These are phyloP conservation scores for Ornithoptera priamus DNA, from an alignment of 2,888 invertebrate species.

Conservation along the genomic window DNA sequence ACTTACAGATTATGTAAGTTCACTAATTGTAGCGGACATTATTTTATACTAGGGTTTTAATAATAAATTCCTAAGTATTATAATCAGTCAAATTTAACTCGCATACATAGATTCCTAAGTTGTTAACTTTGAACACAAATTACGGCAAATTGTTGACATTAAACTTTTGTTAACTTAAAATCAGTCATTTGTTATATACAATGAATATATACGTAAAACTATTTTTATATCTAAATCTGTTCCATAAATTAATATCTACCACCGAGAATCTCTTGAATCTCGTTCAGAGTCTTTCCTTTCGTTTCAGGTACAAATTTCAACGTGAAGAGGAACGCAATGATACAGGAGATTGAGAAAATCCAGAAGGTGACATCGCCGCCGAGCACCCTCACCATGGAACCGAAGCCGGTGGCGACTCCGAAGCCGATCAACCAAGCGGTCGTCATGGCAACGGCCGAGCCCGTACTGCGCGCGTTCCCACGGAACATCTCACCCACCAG, in stretches of 20 bases:
- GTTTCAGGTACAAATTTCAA: conserved; percentile 50
- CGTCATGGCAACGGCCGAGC: conserved; percentile 49
- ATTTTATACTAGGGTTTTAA: too few species aligned
- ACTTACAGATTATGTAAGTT: too few species aligned
- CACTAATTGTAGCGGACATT: too few species aligned
- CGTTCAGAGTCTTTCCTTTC: conserved; percentile 46
- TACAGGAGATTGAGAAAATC: conserved; percentile 44
- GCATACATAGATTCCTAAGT: too few species aligned
- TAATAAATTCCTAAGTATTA: too few species aligned
- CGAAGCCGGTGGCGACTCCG: conserved; percentile 45
- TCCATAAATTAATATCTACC: conserved; percentile 25
- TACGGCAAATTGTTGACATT: too few species aligned
- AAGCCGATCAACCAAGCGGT: conserved; percentile 51
- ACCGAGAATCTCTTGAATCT: conserved; percentile 46
- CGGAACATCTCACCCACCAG: conserved; percentile 50
- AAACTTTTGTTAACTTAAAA: too few species aligned
- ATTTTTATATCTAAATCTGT: too few species aligned
- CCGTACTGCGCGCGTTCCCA: conserved; percentile 46
- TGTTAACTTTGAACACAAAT: too few species aligned
- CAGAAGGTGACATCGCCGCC: conserved; percentile 49
- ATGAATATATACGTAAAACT: too few species aligned
- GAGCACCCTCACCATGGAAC: conserved; percentile 40
- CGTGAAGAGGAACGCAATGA: conserved; percentile 44
- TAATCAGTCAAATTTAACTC: too few species aligned
- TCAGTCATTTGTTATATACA: too few species aligned